Percentiles rank a stretch among this genome's conserved stretches.
Evolutionary conservation across 2,888 invertebrate genomes (phyloP).

Genomic region (Gonocerus acuteangulatus): DNA sequence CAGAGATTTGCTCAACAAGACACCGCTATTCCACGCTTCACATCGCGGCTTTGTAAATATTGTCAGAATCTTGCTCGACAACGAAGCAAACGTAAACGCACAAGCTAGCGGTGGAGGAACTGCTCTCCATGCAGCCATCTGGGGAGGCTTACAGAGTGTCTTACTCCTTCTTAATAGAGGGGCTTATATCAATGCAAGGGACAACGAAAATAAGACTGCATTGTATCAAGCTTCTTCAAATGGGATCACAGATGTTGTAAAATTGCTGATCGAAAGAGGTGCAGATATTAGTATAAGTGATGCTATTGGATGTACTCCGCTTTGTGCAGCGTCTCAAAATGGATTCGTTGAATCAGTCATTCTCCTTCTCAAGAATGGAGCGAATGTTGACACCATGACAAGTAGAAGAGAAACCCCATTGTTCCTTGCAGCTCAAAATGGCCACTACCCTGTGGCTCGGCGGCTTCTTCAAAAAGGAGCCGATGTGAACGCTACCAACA

Average conservation of each 20-base stretch:
- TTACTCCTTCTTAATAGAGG: background rate
- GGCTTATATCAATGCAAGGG: background rate
- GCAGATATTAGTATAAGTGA: background rate
- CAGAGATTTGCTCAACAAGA: background rate
- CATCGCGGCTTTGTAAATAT: background rate
- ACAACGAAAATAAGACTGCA: background rate
- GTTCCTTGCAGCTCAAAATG: background rate
- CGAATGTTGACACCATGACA: background rate
- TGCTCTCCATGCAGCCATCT: too few species aligned
- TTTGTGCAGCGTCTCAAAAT: background rate
- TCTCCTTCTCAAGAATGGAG: background rate
- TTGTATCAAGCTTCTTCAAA: background rate
- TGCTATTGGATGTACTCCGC: background rate
- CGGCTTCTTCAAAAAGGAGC: background rate
- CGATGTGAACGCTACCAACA: background rate
- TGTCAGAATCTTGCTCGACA: background rate
- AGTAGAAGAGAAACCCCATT: background rate
- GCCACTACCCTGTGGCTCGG: background rate
- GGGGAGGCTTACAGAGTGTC: background rate
- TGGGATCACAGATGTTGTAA: background rate
- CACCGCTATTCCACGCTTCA: background rate
- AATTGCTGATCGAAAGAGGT: background rate
- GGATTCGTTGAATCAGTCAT: background rate
- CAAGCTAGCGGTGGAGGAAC: background rate
- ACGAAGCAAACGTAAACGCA: background rate